A percentile compares a stretch with the other conserved stretches of the same genome.
These are phyloP conservation scores for Mantis religiosa DNA, from an alignment of 2,888 invertebrate genomes.

Conservation along the genomic window DNA sequence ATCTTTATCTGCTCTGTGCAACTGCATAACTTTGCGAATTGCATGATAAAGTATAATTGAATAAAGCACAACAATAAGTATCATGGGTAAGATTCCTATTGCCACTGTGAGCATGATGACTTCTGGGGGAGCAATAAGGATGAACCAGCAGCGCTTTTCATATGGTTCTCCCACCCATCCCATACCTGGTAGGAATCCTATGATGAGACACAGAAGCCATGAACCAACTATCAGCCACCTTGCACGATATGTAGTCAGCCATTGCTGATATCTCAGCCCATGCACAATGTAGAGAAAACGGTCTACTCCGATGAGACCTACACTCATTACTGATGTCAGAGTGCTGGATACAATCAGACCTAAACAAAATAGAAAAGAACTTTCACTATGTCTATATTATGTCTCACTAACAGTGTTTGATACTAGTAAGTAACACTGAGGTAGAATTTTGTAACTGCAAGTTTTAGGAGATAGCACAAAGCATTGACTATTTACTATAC, in stretches of 20 bases:
- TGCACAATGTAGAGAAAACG: conserved; percentile 62
- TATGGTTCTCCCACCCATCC: conserved; percentile 55
- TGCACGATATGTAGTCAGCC: conserved; percentile 56
- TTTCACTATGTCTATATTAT: not conserved
- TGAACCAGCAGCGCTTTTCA: conserved; percentile 56
- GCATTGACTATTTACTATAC: no score
- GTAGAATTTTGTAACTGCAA: no score
- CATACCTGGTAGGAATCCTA: conserved; percentile 58
- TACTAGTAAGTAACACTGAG: no score
- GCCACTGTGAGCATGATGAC: conserved; percentile 54
- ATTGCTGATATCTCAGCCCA: conserved; percentile 58
- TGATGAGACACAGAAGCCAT: conserved; percentile 56
- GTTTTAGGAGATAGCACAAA: no score
- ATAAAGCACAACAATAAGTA: conserved; percentile 50
- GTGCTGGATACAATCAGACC: conserved; percentile 61
- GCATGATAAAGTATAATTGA: conserved; percentile 56
- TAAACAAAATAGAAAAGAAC: conserved; percentile 37
- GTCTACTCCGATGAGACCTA: conserved; percentile 60
- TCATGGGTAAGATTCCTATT: conserved; percentile 52
- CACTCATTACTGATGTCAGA: conserved; percentile 60
- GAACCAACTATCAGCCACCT: conserved; percentile 52
- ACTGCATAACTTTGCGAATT: conserved; percentile 51
- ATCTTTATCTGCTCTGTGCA: conserved; percentile 42
- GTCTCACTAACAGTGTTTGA: no score
- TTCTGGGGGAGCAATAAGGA: conserved; percentile 52